These are phyloP conservation scores for Desoria tigrina DNA, from an alignment of 2,888 invertebrate genomes.

Conservation along the genomic window DNA sequence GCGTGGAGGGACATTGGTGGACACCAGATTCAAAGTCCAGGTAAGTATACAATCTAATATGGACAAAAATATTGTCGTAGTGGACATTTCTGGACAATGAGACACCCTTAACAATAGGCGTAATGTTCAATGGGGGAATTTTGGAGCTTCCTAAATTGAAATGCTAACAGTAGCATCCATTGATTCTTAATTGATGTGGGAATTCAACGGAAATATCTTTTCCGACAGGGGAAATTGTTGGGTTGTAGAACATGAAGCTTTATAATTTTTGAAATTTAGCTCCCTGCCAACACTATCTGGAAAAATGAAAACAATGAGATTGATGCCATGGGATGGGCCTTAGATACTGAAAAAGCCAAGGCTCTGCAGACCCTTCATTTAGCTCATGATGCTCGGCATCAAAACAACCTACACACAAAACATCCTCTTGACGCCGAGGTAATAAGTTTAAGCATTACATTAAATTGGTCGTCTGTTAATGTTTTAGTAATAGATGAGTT, in stretches of 20 bases:
- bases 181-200: too few relatives aligned
- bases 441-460: neutral
- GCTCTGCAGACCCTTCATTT: conserved; percentile 27
- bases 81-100: too few relatives aligned
- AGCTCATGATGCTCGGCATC: conserved; percentile 30
- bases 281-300: neutral
- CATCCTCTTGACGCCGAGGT: conserved; percentile 44
- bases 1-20: conserved; percentile 37
- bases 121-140: too few relatives aligned
- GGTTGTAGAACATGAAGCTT: too few relatives aligned
- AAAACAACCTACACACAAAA: conserved; percentile 9
- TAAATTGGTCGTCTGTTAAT: neutral
- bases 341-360: conserved; percentile 41
- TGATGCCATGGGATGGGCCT: conserved; percentile 35
- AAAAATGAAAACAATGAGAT: conserved; percentile 31
- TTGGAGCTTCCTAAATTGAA: too few relatives aligned
- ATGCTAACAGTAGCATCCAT: too few relatives aligned
- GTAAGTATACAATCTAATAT: conserved; percentile 18
- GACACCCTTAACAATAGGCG: neutral
- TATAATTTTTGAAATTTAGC: neutral
- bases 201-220: too few relatives aligned
- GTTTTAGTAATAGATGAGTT: conserved; percentile 2
- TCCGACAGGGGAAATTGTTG: too few relatives aligned
- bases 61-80: neutral
- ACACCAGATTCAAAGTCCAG: conserved; percentile 23